These are phyloP conservation scores for Lates japonicus DNA, from an alignment of 2,797 vertebrate species.

Conservation along the genomic window DNA sequence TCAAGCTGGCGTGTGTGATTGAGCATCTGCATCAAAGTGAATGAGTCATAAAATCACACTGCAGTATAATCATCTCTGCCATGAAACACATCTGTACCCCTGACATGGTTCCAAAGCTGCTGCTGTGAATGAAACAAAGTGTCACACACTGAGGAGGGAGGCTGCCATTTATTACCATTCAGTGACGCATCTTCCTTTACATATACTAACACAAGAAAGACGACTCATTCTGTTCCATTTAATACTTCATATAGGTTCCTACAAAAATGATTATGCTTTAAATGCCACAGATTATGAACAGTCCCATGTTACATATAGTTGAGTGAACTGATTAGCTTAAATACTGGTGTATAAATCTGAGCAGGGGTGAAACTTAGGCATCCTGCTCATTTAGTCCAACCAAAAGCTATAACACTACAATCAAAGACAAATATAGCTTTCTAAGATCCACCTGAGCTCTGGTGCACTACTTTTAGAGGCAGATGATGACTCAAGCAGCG, in stretches of 20 bases:
- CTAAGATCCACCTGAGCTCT: constrained; percentile 35
- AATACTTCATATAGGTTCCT: constrained; percentile 47
- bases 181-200: constrained; percentile 52
- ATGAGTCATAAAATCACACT: constrained; percentile 56
- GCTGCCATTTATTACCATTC: constrained; percentile 63
- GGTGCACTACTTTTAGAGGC: constrained; percentile 33
- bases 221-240: constrained; percentile 54
- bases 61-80: constrained; percentile 27
- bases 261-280: constrained; percentile 46
- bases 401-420: constrained; percentile 33
- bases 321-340: constrained; percentile 59
- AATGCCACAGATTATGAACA: constrained; percentile 46
- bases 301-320: constrained; percentile 34
- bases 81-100: constrained; percentile 14
- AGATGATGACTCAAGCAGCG: constrained; percentile 53
- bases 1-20: constrained; percentile 12
- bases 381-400: constrained; percentile 26
- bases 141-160: constrained; percentile 45
- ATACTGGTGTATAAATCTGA: constrained; percentile 51
- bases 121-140: constrained; percentile 56
- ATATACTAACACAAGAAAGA: constrained; percentile 45
- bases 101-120: constrained; percentile 25
- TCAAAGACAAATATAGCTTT: constrained; percentile 40
- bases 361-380: constrained; percentile 13
- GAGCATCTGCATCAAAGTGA: constrained; percentile 34